phyloP scores from a whole-genome alignment of 2,888 invertebrate species.

The Acleris literana region DNA sequence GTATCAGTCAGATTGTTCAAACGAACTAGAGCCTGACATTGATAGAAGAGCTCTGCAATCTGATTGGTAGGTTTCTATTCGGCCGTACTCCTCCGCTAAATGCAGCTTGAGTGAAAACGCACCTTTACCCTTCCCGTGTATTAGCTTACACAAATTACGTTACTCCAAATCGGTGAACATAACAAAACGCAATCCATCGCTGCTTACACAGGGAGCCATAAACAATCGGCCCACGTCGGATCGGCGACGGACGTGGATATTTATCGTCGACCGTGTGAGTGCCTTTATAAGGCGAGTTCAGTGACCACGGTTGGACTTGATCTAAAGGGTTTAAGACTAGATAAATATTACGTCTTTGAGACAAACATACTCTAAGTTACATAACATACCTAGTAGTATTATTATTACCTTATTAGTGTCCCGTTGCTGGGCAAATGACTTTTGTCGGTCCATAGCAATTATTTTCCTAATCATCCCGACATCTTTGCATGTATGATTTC shows the following conservation, averaged over 20 bases:
- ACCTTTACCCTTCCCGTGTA: too few relatives aligned
- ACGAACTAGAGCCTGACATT: too few relatives aligned
- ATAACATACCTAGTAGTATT: background rate
- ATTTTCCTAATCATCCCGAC: too few relatives aligned
- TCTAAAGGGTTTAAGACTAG: background rate
- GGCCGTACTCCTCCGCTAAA: too few relatives aligned
- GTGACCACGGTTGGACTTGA: background rate
- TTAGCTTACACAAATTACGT: slow-evolving; percentile 11
- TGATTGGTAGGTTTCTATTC: too few relatives aligned
- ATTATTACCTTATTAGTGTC: too few relatives aligned
- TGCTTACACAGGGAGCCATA: slow-evolving; percentile 15
- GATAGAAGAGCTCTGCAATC: too few relatives aligned
- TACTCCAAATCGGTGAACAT: slow-evolving; percentile 27
- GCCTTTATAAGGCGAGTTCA: slow-evolving; percentile 12
- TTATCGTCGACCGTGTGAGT: slow-evolving; percentile 9
- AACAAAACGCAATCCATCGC: slow-evolving; percentile 34
- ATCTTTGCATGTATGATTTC: too few relatives aligned
- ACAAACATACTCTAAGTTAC: background rate
- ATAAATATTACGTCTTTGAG: background rate
- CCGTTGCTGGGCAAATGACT: too few relatives aligned
- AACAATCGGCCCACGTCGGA: slow-evolving; percentile 23
- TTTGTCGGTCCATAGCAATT: too few relatives aligned
- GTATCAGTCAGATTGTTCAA: too few relatives aligned
- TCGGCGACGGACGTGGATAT: slow-evolving; percentile 16
- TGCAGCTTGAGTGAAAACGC: too few relatives aligned